Base-by-base conservation (phyloP, 2,113 vertebrate species). In the Scatophagus argus region DNA sequence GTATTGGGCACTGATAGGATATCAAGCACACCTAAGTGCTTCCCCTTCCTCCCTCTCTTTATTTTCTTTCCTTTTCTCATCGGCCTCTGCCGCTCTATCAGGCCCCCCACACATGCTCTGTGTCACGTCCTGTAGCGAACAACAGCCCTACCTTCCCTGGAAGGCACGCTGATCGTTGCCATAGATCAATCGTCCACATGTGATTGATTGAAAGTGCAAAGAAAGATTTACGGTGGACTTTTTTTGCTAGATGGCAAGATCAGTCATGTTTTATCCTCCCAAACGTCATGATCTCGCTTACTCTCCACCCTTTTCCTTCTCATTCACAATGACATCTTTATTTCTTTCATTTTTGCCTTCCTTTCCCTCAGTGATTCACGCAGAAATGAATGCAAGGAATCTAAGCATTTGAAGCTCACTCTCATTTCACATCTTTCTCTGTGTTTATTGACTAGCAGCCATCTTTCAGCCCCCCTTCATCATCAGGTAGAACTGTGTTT, bases 21-120 rank as follows among this genome's bases (percentile, higher is more conserved):
- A 93, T 91, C 85, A 91, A 90, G 85, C 90, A 85, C 88, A 91
- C 89, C 89, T 93, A 93, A 91, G 88, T 92, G 91, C 88, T 94
- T 93, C 93, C 91, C 73, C 92, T 92, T 93, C 92, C 92, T 89
- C 85, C 61, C 87, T 84, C 82, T 84, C 90, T 88, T 88, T 92
- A 89, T 92, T 91, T 91, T 89, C 90, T 89, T 92, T 92, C 86
- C 90, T 89, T 89, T 91, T 87, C 91, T 92, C 87, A 79, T 87
- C 78, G 82, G 86, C 89, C 82, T 85, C 77, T 75, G 85, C 80
- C 69, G 76, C 84, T 89, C 87, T 91, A 90, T 89, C 84, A 76
- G 88, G 81, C 72, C 67, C 74, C 83, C 83, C 84, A 63, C 92
- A 91, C 91, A 91, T 90, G 88, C 87, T 92, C 84, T 51, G 74